Conservation (phyloP, 2,797 vertebrate genomes). For the Artibeus jamaicensis region DNA sequence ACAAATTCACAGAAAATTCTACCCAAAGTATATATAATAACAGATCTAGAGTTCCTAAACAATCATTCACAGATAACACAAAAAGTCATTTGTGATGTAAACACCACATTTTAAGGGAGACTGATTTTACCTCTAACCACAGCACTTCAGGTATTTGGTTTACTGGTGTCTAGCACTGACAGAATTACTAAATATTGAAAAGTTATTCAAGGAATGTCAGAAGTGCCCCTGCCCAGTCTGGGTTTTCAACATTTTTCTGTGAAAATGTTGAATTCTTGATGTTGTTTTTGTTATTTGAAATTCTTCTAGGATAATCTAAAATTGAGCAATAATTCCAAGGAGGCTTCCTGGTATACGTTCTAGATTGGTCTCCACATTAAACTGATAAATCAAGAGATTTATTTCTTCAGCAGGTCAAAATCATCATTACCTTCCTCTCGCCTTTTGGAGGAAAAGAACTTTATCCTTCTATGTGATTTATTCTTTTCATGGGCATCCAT, state of each 20-base stretch:
- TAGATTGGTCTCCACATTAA: constrained; percentile 37
- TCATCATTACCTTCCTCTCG: constrained; percentile 43
- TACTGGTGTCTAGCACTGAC: background rate
- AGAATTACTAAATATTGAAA: background rate
- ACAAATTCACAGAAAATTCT: constrained; percentile 34
- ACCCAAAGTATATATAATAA: background rate
- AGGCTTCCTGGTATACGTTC: constrained; percentile 40
- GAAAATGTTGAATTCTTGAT: constrained; percentile 1
- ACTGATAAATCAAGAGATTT: constrained; percentile 57
- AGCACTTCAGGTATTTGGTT: background rate
- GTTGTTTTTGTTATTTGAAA: constrained; percentile 32
- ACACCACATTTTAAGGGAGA: constrained; percentile 33
- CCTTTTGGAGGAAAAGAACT: constrained; percentile 67
- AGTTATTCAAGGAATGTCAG: constrained; percentile 27
- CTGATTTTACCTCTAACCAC: background rate
- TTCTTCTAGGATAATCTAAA: constrained; percentile 37
- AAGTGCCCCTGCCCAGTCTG: background rate
- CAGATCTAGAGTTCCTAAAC: constrained; percentile 29
- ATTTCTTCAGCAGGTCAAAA: constrained; percentile 56
- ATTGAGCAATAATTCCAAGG: constrained; percentile 3
- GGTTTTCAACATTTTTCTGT: background rate
- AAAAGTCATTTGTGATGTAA: background rate
- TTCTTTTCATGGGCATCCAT: constrained; percentile 77
- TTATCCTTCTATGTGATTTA: constrained; percentile 73
- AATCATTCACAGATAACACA: constrained; percentile 20